phyloP scores from a whole-genome alignment of 2,797 vertebrate genomes.

The Argentina silus region DNA sequence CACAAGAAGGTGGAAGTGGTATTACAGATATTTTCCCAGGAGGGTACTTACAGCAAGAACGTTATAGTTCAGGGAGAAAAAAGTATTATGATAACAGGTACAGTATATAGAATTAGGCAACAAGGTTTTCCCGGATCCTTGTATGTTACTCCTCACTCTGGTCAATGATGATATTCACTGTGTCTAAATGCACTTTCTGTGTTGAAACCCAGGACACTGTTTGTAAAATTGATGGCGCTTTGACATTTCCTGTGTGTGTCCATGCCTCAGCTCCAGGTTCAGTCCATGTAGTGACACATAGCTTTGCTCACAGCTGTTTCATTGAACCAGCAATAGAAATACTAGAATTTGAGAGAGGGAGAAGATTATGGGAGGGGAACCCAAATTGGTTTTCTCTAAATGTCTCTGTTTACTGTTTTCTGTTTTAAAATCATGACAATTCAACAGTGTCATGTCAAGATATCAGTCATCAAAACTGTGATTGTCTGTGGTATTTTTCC shows the following conservation, averaged over 20 bases:
- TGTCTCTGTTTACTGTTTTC: not conserved
- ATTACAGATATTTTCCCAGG: not conserved
- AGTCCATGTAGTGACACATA: slow-evolving; percentile 35
- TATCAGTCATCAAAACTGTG: slow-evolving; percentile 51
- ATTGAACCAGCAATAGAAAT: slow-evolving; percentile 46
- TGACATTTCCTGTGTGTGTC: slow-evolving; percentile 32
- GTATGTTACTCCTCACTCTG: slow-evolving; percentile 19
- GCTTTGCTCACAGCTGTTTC: slow-evolving; percentile 20
- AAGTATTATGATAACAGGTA: not conserved
- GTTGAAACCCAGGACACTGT: slow-evolving; percentile 9
- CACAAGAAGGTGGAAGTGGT: slow-evolving; percentile 19
- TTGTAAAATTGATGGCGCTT: not conserved
- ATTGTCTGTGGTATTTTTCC: slow-evolving; percentile 52
- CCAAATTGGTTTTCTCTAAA: not conserved
- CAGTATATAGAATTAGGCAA: not conserved
- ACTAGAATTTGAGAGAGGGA: slow-evolving; percentile 33
- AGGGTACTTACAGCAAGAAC: not conserved
- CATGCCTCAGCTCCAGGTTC: slow-evolving; percentile 34
- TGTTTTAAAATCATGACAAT: slow-evolving; percentile 14
- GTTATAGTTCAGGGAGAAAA: not conserved
- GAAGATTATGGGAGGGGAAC: not conserved
- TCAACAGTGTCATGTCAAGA: slow-evolving; percentile 32
- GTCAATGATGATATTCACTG: slow-evolving; percentile 15
- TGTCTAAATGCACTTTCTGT: slow-evolving; percentile 29
- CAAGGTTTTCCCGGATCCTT: not conserved